phyloP scores from a whole-genome alignment of 2,113 vertebrate genomes.

The Acrocephalus kingi region DNA sequence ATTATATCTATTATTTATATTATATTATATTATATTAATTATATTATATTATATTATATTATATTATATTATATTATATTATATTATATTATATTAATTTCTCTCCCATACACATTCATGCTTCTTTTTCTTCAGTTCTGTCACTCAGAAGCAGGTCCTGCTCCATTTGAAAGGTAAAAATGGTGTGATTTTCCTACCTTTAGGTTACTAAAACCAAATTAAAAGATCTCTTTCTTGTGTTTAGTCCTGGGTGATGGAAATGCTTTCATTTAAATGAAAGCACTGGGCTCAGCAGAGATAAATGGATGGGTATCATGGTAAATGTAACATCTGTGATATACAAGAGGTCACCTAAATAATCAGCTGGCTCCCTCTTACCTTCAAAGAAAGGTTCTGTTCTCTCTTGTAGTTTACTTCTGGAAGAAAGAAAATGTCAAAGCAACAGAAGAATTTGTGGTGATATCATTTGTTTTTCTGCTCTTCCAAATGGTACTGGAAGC shows the following conservation, averaged over 20 bases:
- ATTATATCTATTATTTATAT: too few relatives aligned
- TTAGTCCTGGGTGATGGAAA: not conserved
- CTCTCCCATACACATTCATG: not conserved
- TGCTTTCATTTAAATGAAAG: not conserved
- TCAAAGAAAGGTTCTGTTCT: not conserved
- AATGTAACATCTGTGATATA: not conserved
- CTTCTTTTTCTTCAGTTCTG: not conserved
- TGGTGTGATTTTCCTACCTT: not conserved
- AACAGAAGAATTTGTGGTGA: not conserved
- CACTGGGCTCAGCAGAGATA: not conserved
- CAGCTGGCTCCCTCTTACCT: not conserved
- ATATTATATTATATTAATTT: not conserved
- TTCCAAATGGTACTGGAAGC: not conserved
- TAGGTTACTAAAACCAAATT: not conserved
- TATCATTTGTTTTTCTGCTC: not conserved
- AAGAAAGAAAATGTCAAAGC: not conserved
- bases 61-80: too few relatives aligned
- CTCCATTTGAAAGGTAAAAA: not conserved
- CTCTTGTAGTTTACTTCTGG: not conserved
- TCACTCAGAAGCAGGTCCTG: not conserved
- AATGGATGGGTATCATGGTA: not conserved
- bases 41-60: not conserved
- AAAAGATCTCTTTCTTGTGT: not conserved
- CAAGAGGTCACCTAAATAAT: not conserved
- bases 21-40: not conserved